Evolutionary conservation across 2,888 invertebrate genomes (phyloP).

Genomic region (Heliconius charithonia): DNA sequence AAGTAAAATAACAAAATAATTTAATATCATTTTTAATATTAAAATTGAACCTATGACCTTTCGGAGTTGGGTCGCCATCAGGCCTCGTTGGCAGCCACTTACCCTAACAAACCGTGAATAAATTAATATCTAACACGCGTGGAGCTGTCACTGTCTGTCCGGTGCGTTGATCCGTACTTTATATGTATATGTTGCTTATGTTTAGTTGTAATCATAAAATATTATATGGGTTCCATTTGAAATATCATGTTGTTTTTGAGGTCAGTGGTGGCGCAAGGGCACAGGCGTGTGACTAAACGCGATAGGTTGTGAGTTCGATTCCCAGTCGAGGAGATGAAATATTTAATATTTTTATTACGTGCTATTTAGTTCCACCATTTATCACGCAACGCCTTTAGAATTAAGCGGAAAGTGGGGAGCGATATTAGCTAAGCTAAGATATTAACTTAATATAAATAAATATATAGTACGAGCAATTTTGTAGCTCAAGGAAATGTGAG

Average conservation of each 20-base stretch:
- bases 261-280: no score
- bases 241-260: not conserved
- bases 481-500: no score
- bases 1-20: constrained; percentile 10
- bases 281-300: not conserved
- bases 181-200: not conserved
- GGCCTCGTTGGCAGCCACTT: constrained; percentile 43
- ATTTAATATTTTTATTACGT: no score
- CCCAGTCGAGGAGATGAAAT: no score
- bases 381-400: not conserved
- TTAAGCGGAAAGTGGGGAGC: no score
- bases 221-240: not conserved
- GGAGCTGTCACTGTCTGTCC: constrained; percentile 50
- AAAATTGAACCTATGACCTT: constrained; percentile 34
- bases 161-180: constrained; percentile 36
- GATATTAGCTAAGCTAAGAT: no score
- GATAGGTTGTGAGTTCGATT: not conserved
- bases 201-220: not conserved
- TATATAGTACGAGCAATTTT: no score
- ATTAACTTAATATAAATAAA: no score
- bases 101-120: constrained; percentile 51
- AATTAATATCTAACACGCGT: constrained; percentile 52
- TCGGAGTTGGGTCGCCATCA: constrained; percentile 27
- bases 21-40: not conserved
- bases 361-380: not conserved